Evolutionary conservation across 1,140 invertebrate species (phyloP).

Genomic region (Caenorhabditis remanei): DNA sequence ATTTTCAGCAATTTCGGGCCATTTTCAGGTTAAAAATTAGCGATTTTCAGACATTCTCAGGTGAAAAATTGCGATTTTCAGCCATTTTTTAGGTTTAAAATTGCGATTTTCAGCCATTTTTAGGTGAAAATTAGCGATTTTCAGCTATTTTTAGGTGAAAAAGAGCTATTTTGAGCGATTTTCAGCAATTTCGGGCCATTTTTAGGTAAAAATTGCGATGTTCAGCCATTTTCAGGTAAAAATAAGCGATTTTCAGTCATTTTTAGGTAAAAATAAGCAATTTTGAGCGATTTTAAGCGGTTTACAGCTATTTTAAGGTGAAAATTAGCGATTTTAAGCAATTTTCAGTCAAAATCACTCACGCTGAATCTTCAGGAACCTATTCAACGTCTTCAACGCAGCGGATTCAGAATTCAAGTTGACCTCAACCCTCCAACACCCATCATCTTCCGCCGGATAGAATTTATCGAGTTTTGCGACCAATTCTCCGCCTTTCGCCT

Average conservation of each 20-base stretch:
- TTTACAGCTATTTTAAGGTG: no score
- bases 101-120: no score
- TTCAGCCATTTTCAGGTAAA: background rate
- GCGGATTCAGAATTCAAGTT: background rate
- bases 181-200: background rate
- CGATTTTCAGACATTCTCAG: no score
- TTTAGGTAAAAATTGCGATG: background rate
- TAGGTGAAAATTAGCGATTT: no score
- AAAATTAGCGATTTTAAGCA: background rate
- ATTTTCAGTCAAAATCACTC: background rate
- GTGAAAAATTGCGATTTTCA: no score
- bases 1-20: no score
- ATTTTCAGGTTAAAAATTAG: no score
- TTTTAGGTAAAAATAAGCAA: background rate
- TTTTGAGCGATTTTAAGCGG: no score
- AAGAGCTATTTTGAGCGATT: background rate
- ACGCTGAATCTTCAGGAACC: background rate
- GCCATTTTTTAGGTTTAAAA: no score
- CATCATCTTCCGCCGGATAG: conserved; percentile 36
- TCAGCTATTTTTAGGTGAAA: no score
- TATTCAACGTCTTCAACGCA: background rate
- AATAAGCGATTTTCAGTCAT: no score
- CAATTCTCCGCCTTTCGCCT: background rate
- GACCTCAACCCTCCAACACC: background rate
- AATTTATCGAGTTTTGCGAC: background rate